phyloP scores from a whole-genome alignment of 2,888 invertebrate species.

The Drosophila neotestacea region DNA sequence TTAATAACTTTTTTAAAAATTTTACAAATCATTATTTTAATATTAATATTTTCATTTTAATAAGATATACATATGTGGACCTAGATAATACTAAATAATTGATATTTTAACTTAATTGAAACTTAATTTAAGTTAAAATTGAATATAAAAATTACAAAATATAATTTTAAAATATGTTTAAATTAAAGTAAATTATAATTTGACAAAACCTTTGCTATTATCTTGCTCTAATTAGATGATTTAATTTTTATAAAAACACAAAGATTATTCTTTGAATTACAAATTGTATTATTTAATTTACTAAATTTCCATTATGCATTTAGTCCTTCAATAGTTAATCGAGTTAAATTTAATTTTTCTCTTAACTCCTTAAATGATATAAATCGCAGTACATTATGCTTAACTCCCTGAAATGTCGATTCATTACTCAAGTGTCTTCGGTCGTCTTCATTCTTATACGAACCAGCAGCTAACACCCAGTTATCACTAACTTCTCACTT shows the following conservation, averaged over 20 bases:
- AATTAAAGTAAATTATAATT: background rate
- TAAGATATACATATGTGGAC: too few relatives aligned
- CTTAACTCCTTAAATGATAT: slow-evolving; percentile 25
- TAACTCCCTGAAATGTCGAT: slow-evolving; percentile 38
- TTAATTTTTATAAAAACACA: too few relatives aligned
- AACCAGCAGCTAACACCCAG: slow-evolving; percentile 46
- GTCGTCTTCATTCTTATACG: slow-evolving; percentile 28
- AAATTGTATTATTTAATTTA: background rate
- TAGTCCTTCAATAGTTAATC: background rate
- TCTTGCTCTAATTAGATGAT: background rate
- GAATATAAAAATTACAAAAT: background rate
- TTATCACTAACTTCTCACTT: slow-evolving; percentile 47
- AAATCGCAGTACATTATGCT: slow-evolving; percentile 36
- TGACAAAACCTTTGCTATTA: background rate
- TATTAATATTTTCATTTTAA: background rate
- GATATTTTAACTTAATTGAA: background rate
- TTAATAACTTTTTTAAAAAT: too few relatives aligned
- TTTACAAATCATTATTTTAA: too few relatives aligned
- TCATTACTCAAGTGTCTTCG: slow-evolving; percentile 33
- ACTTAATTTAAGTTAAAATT: too few relatives aligned
- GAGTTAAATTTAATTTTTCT: slow-evolving; percentile 5
- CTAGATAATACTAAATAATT: too few relatives aligned
- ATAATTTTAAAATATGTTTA: background rate
- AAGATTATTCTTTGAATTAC: background rate
- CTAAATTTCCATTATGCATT: background rate